These are phyloP conservation scores for Anguilla japonica DNA, from an alignment of 2,113 vertebrate species.

Conservation along the genomic window DNA sequence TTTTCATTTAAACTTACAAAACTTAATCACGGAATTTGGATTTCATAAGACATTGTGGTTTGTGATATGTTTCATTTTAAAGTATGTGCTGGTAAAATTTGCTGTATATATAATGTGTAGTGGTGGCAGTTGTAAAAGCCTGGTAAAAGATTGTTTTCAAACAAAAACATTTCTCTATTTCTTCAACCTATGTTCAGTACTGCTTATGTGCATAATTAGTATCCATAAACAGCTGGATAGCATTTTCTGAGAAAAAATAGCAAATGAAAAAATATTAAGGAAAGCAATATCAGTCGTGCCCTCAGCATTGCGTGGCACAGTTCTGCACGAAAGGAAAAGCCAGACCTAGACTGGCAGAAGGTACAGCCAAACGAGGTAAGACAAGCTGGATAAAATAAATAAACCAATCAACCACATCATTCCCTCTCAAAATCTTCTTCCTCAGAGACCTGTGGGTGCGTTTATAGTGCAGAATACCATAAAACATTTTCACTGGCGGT, in stretches of 20 bases:
- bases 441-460: background rate
- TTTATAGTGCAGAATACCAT: background rate
- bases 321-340: background rate
- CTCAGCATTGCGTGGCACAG: background rate
- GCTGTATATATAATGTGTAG: background rate
- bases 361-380: background rate
- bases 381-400: background rate
- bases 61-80: background rate
- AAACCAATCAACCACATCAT: background rate
- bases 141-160: background rate
- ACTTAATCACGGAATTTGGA: background rate
- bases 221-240: background rate
- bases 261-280: background rate
- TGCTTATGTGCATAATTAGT: conserved; percentile 3
- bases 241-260: background rate
- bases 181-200: background rate
- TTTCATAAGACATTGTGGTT: background rate
- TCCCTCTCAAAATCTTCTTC: background rate
- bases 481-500: background rate
- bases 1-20: background rate
- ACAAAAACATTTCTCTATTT: background rate
- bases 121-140: background rate
- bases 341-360: background rate
- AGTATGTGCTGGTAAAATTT: background rate
- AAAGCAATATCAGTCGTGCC: background rate